Conservation (phyloP, 2,113 vertebrate genomes). For the Stercorarius parasiticus region DNA sequence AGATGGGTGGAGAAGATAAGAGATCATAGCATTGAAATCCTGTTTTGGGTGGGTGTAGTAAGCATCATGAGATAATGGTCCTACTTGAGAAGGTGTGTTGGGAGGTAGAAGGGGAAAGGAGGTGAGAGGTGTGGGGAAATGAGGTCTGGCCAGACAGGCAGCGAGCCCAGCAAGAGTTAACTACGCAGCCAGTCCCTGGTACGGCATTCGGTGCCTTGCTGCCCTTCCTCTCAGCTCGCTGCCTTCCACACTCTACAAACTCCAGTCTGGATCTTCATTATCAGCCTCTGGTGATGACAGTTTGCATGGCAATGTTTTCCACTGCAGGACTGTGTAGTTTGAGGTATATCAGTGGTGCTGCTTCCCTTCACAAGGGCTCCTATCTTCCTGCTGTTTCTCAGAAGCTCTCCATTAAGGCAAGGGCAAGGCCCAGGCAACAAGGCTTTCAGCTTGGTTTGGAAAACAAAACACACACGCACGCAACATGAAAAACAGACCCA, state of each 20-base stretch:
- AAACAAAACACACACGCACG: background rate
- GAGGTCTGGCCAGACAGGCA: background rate
- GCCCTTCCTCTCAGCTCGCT: background rate
- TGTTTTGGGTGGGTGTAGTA: background rate
- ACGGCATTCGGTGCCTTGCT: accelerated
- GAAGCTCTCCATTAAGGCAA: background rate
- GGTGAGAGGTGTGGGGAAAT: background rate
- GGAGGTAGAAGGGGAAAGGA: accelerated
- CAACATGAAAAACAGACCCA: background rate
- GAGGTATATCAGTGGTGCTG: background rate
- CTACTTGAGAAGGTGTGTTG: background rate
- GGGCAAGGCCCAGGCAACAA: background rate
- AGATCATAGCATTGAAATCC: accelerated
- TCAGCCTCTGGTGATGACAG: slow-evolving; percentile 33
- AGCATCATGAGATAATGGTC: accelerated
- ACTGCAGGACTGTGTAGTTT: background rate
- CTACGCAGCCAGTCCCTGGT: no score
- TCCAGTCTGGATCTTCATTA: background rate
- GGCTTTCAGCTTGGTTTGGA: background rate
- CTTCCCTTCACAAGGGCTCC: slow-evolving; percentile 42
- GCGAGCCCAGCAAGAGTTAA: slow-evolving; percentile 5
- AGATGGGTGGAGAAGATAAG: no score
- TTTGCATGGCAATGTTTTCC: slow-evolving; percentile 37
- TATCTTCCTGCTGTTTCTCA: background rate
- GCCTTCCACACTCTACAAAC: background rate